phyloP scores from a whole-genome alignment of 1,140 invertebrate genomes.

The Littorina saxatilis region DNA sequence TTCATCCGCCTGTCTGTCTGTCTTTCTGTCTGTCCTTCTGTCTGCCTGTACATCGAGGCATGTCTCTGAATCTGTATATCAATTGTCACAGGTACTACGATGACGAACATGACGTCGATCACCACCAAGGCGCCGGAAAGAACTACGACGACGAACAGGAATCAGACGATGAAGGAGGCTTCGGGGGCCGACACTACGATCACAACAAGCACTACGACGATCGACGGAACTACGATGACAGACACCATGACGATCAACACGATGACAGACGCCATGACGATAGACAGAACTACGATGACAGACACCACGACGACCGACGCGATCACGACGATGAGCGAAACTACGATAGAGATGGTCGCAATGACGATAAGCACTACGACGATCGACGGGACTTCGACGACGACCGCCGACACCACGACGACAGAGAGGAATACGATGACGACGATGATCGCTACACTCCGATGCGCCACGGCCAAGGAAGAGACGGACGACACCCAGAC shows the following conservation, averaged over 20 bases:
- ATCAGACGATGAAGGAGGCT: too few species aligned
- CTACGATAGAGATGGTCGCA: constrained; percentile 35
- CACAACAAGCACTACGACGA: too few species aligned
- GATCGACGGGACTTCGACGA: constrained; percentile 35
- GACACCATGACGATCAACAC: background rate
- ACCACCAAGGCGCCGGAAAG: too few species aligned
- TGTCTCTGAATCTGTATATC: too few species aligned
- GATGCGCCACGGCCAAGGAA: background rate
- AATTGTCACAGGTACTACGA: too few species aligned
- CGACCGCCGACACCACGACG: constrained; percentile 22
- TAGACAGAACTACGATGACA: constrained; percentile 34
- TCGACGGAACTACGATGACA: background rate
- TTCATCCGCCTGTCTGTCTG: too few species aligned
- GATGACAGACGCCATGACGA: constrained; percentile 13
- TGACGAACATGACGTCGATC: too few species aligned
- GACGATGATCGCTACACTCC: background rate
- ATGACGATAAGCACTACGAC: constrained; percentile 40
- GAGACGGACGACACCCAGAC: background rate
- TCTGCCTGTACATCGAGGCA: too few species aligned
- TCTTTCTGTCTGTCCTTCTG: too few species aligned
- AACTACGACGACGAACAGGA: too few species aligned
- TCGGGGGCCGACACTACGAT: too few species aligned
- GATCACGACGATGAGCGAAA: constrained; percentile 39
- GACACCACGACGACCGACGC: constrained; percentile 15
- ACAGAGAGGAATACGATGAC: background rate